phyloP scores from a whole-genome alignment of 2,797 vertebrate genomes.

The Enteromius viviparus region DNA sequence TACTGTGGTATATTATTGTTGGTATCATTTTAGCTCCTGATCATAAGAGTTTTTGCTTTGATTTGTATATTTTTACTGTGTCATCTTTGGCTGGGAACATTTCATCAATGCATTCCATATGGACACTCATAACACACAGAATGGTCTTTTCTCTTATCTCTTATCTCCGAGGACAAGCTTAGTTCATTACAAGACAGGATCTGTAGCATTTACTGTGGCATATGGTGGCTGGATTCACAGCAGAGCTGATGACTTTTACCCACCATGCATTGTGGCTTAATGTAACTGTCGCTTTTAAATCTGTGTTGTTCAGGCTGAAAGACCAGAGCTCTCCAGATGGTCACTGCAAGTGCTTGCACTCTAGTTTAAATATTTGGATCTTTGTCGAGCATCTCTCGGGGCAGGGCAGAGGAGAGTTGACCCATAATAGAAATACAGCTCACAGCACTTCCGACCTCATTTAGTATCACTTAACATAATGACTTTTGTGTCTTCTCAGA shows the following conservation, averaged over 20 bases:
- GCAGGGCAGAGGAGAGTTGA: not conserved
- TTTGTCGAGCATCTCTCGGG: constrained; percentile 10
- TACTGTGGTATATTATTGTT: not conserved
- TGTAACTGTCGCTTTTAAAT: constrained; percentile 45
- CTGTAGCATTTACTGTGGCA: constrained; percentile 36
- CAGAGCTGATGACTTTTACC: constrained; percentile 32
- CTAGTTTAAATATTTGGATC: constrained; percentile 32
- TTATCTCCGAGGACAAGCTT: not conserved
- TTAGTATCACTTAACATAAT: constrained; percentile 11
- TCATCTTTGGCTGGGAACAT: constrained; percentile 4
- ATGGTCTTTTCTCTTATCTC: constrained; percentile 14
- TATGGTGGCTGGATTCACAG: constrained; percentile 41
- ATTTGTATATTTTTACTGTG: not conserved
- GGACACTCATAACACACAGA: not conserved
- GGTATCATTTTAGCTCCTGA: not conserved
- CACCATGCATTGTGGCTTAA: constrained; percentile 45
- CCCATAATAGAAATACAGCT: constrained; percentile 7
- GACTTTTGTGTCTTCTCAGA: not conserved
- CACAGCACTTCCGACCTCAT: constrained; percentile 7
- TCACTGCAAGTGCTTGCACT: not conserved
- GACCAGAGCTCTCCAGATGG: constrained; percentile 34
- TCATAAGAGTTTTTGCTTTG: not conserved
- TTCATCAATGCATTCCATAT: not conserved
- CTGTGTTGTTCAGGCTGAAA: constrained; percentile 21
- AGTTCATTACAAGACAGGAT: constrained; percentile 8